Evolutionary conservation across 2,888 invertebrate genomes (phyloP), one percentile per base, ranked within the genome.

Genomic region (Norana najaformis): DNA sequence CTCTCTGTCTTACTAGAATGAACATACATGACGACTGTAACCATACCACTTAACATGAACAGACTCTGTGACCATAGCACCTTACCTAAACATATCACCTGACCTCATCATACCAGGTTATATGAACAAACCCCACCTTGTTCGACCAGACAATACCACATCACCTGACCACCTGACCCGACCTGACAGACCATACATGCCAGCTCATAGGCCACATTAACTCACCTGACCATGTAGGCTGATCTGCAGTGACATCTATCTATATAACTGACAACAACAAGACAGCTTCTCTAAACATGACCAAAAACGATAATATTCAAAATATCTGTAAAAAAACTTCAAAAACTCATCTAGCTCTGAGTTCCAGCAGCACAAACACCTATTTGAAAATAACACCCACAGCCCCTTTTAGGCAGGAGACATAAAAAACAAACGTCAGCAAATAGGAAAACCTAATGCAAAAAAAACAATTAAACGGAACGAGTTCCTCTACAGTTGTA

Each of bases 271-370:
- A 69, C 23, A 69, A 47, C 23, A 20, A 47, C 47, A 47, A n/a
- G n/a, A 69, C 69, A 69, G n/a, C 69, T 69, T 69, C 69, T n/a
- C 69, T 69, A 69, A n/a, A 69, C 30, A n/a, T 69, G 18, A 41
- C 41, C 30, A 69, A 69, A 69, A 47, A 20, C 8, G n/a, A 69
- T n/a, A 69, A 69, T 69, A 69, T 8, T 69, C 30, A 69, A 69
- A 69, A 69, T n/a, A 69, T 69, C 69, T 69, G 69, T 69, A 69
- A 69, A 69, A 53, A 69, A 69, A 69, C 47, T 69, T 69, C n/a
- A 69, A 69, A 69, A 69, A 69, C n/a, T 69, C n/a, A n/a, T 69
- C 69, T n/a, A 69, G 30, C 69, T 69, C n/a, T n/a, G 69, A 69
- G 69, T 69, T 30, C 30, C 69, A 69, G 69, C 69, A 69, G 69